These are phyloP conservation scores for Neogale vison DNA, from an alignment of 2,113 vertebrate species.

Conservation along the genomic window DNA sequence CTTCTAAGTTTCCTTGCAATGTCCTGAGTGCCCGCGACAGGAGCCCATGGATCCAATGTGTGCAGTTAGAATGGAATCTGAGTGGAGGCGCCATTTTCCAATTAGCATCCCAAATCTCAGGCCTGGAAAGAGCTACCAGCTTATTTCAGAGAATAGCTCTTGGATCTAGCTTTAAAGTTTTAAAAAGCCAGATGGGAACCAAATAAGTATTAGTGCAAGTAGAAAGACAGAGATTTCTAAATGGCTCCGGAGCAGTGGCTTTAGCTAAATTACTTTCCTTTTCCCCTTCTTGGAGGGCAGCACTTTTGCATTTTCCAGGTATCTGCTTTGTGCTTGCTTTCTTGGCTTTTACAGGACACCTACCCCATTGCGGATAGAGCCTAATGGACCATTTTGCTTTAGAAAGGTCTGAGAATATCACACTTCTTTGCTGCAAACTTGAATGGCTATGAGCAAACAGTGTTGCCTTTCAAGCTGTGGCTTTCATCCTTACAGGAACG, in stretches of 20 bases:
- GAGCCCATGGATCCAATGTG: rapidly evolving
- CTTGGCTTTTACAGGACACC: neutral
- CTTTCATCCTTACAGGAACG: neutral
- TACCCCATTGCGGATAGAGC: neutral
- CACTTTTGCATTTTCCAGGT: neutral
- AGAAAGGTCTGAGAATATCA: neutral
- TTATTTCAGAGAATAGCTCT: constrained; percentile 20
- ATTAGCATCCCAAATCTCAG: neutral
- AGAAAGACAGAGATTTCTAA: constrained; percentile 18
- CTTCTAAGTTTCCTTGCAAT: neutral
- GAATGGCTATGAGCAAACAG: neutral
- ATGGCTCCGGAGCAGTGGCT: neutral
- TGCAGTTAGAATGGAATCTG: neutral
- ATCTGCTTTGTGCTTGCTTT: neutral
- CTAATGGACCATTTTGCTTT: constrained; percentile 4
- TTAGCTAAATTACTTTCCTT: neutral
- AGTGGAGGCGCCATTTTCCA: neutral
- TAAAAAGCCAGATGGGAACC: neutral
- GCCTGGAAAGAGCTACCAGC: neutral
- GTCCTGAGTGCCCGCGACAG: rapidly evolving
- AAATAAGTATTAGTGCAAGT: neutral
- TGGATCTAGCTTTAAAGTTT: neutral
- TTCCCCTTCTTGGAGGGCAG: neutral
- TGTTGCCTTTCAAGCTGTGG: neutral
- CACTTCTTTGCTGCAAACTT: neutral